phyloP scores from a whole-genome alignment of 1,140 invertebrate species.

The Rhagoletis pomonella region DNA sequence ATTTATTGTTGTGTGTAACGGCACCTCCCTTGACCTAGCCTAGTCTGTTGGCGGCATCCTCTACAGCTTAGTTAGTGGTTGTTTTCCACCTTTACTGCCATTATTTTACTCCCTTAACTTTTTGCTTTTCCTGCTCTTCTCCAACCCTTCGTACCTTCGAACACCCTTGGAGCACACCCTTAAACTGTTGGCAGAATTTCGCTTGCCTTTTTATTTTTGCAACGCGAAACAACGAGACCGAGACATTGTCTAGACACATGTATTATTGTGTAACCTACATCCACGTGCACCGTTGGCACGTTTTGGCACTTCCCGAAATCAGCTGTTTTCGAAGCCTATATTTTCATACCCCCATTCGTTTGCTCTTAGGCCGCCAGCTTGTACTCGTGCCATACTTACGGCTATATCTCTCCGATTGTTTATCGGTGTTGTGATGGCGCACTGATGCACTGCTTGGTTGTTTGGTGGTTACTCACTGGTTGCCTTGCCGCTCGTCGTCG shows the following conservation, averaged over 20 bases:
- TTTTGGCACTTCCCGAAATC: slow-evolving; percentile 31
- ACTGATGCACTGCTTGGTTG: slow-evolving; percentile 21
- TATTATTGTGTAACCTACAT: not conserved
- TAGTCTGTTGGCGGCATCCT: not conserved
- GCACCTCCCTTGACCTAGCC: slow-evolving; percentile 47
- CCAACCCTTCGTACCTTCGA: not conserved
- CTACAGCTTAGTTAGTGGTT: not conserved
- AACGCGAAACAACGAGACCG: not conserved
- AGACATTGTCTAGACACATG: slow-evolving; percentile 40
- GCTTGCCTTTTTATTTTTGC: not conserved
- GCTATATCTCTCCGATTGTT: slow-evolving; percentile 15
- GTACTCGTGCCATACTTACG: not conserved
- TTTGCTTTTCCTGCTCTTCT: not conserved
- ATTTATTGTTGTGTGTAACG: not conserved
- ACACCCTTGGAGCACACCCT: not conserved
- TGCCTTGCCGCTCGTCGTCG: slow-evolving; percentile 6
- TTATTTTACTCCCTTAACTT: slow-evolving; percentile 29
- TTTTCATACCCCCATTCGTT: slow-evolving; percentile 26
- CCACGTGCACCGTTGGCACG: not conserved
- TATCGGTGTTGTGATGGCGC: not conserved
- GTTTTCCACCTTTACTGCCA: slow-evolving; percentile 34
- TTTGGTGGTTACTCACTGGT: slow-evolving; percentile 13
- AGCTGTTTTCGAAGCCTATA: slow-evolving; percentile 35
- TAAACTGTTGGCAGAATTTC: slow-evolving; percentile 8
- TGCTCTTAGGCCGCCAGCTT: not conserved